Percentiles rank a stretch among this genome's conserved stretches.
These are phyloP conservation scores for Channa maculata DNA, from an alignment of 2,113 vertebrate species.

Conservation along the genomic window DNA sequence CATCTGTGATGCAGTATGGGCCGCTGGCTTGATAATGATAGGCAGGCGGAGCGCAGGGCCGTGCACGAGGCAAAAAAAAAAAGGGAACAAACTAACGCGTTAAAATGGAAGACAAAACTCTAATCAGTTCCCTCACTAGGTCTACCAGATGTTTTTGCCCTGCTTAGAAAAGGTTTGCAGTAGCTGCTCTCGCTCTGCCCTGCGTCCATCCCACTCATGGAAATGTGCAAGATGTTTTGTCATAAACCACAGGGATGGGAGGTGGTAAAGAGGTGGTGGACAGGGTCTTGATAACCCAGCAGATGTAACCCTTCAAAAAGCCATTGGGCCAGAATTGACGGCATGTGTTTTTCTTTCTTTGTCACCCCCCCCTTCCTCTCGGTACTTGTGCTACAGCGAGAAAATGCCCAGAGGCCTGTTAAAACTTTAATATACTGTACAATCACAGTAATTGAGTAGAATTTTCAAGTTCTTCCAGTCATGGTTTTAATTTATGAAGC, in stretches of 20 bases:
- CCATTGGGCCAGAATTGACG: constrained; percentile 66
- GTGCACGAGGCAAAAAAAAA: constrained; percentile 28
- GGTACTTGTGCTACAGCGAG: constrained; percentile 53
- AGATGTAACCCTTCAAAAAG: constrained; percentile 70
- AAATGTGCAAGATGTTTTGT: constrained; percentile 51
- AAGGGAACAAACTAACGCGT: constrained; percentile 33
- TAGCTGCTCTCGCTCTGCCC: constrained; percentile 33
- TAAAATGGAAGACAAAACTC: constrained; percentile 64
- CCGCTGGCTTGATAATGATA: constrained; percentile 76
- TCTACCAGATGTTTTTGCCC: constrained; percentile 43
- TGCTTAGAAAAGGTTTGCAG: constrained; percentile 31
- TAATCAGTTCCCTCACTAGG: constrained; percentile 38
- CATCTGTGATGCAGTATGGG: constrained; percentile 84
- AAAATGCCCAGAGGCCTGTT: constrained; percentile 74
- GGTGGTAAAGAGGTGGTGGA: constrained; percentile 53
- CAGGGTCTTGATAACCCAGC: constrained; percentile 52
- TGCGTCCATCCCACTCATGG: constrained; percentile 24
- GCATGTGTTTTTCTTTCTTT: constrained; percentile 66
- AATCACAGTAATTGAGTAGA: constrained; percentile 82
- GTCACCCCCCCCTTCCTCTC: constrained; percentile 17
- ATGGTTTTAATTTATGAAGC: constrained; percentile 82
- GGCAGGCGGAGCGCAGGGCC: constrained; percentile 56
- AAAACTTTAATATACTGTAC: constrained; percentile 83
- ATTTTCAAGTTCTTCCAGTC: constrained; percentile 79
- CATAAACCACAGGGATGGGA: constrained; percentile 32